Evolutionary conservation across 2,113 vertebrate genomes (phyloP), one percentile per base, ranked within the genome.

Genomic region (Parus major): DNA sequence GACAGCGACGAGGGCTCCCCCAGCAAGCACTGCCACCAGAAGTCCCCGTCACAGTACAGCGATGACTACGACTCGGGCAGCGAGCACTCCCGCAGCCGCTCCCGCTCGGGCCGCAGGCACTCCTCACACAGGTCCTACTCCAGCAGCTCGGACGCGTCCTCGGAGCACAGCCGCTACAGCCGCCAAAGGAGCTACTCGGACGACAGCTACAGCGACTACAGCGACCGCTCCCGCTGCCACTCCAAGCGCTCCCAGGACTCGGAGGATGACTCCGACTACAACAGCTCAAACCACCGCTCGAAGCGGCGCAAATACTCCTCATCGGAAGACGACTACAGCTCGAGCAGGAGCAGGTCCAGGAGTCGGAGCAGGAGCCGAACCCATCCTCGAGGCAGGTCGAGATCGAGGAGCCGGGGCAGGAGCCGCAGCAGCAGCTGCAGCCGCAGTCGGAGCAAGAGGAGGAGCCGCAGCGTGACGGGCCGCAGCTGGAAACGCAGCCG

Each of bases 121-220:
- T 98, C 98, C 47, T 98, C 99, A 4, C 97, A 68, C 17, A 96
- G 95, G 59, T 99, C 99, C 4, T 99, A 99, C 71, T 99, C 99
- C 3, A 99, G 97, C 95, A 99, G 99, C 95, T 99, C 99, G 0
- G 99, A 99, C 1, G 98, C 98, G 5, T 99, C 99, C 72, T 99
- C 99, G 0, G 99, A 97, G 8, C 98, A 97, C 57, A 99, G 99
- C 95, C 95, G 98, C 29, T 99, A 98, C 46, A 99, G 99, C 95
- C 98, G 96, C 39, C 97, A 96, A 29, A 98, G 97, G 5, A 99
- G 99, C 95, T 99, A 99, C 95, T 99, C 99, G 0, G 99, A 98
- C 0, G 98, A 99, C 82, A 99, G 99, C 96, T 99, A 99, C 86
- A 99, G 99, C 21, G 99, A 99, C 90, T 99, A 99, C 92, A 99